Base-by-base conservation (phyloP, 2,888 invertebrate genomes). In the Noctua janthe region DNA sequence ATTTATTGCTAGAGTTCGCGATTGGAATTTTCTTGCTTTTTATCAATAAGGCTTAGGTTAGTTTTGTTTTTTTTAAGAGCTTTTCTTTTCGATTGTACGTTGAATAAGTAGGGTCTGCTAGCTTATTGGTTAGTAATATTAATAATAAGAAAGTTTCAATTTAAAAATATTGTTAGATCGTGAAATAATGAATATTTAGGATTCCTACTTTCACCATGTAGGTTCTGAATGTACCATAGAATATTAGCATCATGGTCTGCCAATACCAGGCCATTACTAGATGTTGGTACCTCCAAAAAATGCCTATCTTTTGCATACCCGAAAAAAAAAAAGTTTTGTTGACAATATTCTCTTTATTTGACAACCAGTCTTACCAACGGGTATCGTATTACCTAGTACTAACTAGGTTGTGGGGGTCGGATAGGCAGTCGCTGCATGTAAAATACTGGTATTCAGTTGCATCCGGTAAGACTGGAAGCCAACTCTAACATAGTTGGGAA, bases 1-100 rank as follows among this genome's bases (percentile, higher is more conserved):
- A 95, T 94, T 92, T 95, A 95, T 94, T 83, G 88, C 66, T 70
- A 51, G 88, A 92, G 88, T 93, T 92, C 91, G 86, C 90, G 91
- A 94, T 94, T 92, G 91, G 92, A 92, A 88, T 83, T 84, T 89
- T 75, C 82, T 90, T 74, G n/a, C 81, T 90, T 88, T 90, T 90
- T 91, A 89, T 89, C 90, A 91, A 90, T 91, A 84, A 84, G 76
- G 82, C 43, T 86, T 74, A 74, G 0, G 39, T 20, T 15, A 29
- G 20, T 13, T 56, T 74, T 74, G 71, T 88, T 88, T 81, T 75
- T 47, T 59, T 78, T 69, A 7, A 54, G 13, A 49, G 47, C 56
- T 77, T 74, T 78, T 78, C 20, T 66, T 64, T 62, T 20, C 1
- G 59, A 66, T 29, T 54, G 67, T 74, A 23, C n/a, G 17, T 67